These are phyloP conservation scores for Isichthys henryi DNA, from an alignment of 2,113 vertebrate genomes.

Conservation along the genomic window DNA sequence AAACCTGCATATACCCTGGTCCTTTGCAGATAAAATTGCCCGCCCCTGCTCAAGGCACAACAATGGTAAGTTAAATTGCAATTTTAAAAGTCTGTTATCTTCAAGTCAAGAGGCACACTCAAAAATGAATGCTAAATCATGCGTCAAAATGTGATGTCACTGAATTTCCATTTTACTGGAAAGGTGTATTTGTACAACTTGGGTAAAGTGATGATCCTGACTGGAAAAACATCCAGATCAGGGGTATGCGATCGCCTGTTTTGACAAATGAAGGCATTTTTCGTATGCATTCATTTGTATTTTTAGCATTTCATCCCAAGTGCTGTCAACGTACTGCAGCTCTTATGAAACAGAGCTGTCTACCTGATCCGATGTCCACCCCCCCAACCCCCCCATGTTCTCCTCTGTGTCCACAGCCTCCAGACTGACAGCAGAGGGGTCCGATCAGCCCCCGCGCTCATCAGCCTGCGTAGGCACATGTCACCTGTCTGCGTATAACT, in stretches of 20 bases:
- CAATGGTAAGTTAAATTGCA: background rate
- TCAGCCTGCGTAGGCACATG: background rate
- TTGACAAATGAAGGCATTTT: background rate
- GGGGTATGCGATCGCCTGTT: background rate
- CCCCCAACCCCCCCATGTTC: background rate
- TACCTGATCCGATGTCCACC: background rate
- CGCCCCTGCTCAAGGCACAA: background rate
- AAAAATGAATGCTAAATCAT: background rate
- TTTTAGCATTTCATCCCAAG: background rate
- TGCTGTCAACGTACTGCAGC: background rate
- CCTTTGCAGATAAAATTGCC: background rate
- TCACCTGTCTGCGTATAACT: background rate
- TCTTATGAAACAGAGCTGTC: background rate
- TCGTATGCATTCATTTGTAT: background rate
- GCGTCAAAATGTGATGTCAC: background rate
- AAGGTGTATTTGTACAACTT: background rate
- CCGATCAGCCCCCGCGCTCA: background rate
- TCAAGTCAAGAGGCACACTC: background rate
- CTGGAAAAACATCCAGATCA: background rate
- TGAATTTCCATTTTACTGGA: background rate
- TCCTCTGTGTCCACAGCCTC: background rate
- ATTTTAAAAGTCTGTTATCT: background rate
- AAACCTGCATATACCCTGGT: background rate
- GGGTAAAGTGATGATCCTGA: background rate
- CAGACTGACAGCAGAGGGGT: slow-evolving; percentile 2